Conservation (phyloP, 2,888 invertebrate genomes). For the Trachelus tabidus region DNA sequence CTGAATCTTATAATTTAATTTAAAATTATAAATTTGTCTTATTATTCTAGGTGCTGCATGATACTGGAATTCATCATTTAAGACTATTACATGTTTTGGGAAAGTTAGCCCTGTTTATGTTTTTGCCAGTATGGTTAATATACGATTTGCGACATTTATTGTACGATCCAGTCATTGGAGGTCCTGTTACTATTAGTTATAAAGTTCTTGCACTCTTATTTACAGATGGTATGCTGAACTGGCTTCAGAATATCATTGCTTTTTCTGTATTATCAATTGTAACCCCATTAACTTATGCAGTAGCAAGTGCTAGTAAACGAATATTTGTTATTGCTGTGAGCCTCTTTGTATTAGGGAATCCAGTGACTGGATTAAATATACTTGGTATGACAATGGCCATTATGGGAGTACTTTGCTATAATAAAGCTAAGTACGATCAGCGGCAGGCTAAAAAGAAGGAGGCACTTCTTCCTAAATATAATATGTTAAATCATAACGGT, state of each 20-base stretch:
- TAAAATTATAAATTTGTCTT: background rate
- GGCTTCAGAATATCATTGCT: slow-evolving; percentile 95
- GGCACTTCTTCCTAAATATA: slow-evolving; percentile 68
- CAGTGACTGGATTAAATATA: slow-evolving; percentile 87
- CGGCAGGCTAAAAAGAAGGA: slow-evolving; percentile 68
- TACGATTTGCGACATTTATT: slow-evolving; percentile 76
- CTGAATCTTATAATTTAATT: too few relatives aligned
- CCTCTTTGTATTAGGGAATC: slow-evolving; percentile 88
- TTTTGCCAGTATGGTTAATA: slow-evolving; percentile 85
- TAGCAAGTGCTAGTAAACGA: slow-evolving; percentile 94
- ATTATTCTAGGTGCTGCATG: slow-evolving; percentile 76
- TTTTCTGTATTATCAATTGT: slow-evolving; percentile 93
- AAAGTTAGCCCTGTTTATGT: slow-evolving; percentile 81
- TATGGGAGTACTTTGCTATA: slow-evolving; percentile 90
- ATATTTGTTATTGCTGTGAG: slow-evolving; percentile 92
- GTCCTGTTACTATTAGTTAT: slow-evolving; percentile 63
- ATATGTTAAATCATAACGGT: slow-evolving; percentile 37
- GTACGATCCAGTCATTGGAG: slow-evolving; percentile 74
- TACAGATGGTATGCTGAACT: slow-evolving; percentile 88
- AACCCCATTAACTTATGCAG: slow-evolving; percentile 94
- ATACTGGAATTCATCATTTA: slow-evolving; percentile 91
- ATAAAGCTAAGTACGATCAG: slow-evolving; percentile 84
- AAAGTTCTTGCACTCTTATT: slow-evolving; percentile 73
- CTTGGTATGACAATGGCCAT: slow-evolving; percentile 92
- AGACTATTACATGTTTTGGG: slow-evolving; percentile 85